Base-by-base conservation (phyloP, 2,888 invertebrate genomes). In the Eupithecia insigniata region DNA sequence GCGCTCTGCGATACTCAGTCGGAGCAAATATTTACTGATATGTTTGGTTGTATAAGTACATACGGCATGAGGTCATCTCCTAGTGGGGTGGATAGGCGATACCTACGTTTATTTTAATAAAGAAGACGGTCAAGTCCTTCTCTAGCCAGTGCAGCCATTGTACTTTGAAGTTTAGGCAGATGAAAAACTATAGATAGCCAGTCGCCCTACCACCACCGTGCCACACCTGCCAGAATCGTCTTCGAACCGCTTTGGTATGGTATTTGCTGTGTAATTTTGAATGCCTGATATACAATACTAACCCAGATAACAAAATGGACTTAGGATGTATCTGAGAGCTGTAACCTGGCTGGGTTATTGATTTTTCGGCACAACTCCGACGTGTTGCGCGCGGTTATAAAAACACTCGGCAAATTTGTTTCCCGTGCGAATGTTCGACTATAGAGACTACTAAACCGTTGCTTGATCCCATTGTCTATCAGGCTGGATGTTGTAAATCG, bases 401-500 rank as follows among this genome's bases (percentile, higher is more conserved):
- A 22, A 51, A 22, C 51, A 22, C n/a, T 46, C n/a, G n/a, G 1
- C 6, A 51, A 51, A 43, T 22, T n/a, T 51, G 12, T 66, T 67
- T 58, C 58, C 67, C 58, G 18, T 58, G 67, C 62, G n/a, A 51
- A 62, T 32, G 32, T 62, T 62, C 22, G n/a, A 32, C 12, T 16
- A 30, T 30, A 55, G 14, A 28, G 60, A 30, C 60, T 62, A 69
- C 26, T 60, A 67, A 65, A 70, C n/a, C 51, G 39, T 62, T 70
- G 69, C 66, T 67, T 55, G 62, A 64, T 71, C 61, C 69, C 36
- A 71, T 74, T 71, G 71, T 71, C 73, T 71, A 67, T 71, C 68
- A 66, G 65, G 58, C 71, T 71, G 71, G 66, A 70, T 69, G 66
- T 76, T 74, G 69, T 64, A 70, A 67, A 69, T 73, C 69, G 74